Evolutionary conservation across 2,888 invertebrate species (phyloP).

Genomic region (Cephus sareptanus): DNA sequence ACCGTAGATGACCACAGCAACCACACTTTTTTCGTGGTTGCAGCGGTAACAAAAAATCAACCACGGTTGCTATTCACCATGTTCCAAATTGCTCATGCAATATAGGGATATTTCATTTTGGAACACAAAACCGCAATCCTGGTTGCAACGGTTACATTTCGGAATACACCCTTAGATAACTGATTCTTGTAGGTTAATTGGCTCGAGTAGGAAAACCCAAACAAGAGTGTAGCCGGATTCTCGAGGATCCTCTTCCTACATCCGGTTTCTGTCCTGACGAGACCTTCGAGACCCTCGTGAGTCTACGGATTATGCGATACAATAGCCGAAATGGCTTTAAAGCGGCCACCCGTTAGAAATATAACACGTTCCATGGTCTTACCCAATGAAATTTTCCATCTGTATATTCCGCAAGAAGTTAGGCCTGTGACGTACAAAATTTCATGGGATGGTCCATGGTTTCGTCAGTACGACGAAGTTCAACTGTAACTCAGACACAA

Average conservation of each 20-base stretch:
- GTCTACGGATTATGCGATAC: neutral
- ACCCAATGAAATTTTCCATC: neutral
- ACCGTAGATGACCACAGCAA: too few species aligned
- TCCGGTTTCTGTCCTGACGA: neutral
- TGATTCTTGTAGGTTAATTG: neutral
- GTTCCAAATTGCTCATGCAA: too few species aligned
- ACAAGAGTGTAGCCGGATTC: neutral
- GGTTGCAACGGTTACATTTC: too few species aligned
- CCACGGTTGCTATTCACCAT: too few species aligned
- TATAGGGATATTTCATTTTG: too few species aligned
- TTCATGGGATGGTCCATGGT: neutral
- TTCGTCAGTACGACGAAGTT: neutral
- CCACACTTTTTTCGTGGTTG: too few species aligned
- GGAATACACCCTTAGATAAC: too few species aligned
- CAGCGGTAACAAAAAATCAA: too few species aligned
- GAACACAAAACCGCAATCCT: too few species aligned
- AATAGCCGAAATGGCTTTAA: neutral
- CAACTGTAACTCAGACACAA: neutral
- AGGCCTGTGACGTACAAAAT: neutral
- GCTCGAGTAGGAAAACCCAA: neutral
- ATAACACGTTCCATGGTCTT: neutral
- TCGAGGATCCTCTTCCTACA: neutral
- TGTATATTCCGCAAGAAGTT: neutral
- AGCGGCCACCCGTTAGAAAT: neutral
- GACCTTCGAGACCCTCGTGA: neutral